Evolutionary conservation across 1,140 invertebrate species (phyloP).

Genomic region (Aphaenogaster rudis): DNA sequence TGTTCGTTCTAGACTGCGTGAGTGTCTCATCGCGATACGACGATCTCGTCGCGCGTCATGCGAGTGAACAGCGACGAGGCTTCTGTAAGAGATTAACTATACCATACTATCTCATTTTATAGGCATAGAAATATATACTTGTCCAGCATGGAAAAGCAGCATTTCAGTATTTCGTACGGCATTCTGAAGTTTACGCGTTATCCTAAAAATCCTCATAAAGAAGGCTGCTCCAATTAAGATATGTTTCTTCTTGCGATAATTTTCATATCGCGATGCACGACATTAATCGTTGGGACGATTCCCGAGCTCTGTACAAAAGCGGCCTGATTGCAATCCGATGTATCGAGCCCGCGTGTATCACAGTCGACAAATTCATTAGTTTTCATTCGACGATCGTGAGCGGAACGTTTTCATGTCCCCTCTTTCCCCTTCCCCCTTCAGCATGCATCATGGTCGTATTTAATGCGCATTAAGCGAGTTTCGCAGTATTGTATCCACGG

Average conservation of each 20-base stretch:
- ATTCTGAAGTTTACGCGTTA: neutral
- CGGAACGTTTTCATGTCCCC: neutral
- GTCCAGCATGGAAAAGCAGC: neutral
- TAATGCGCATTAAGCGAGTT: slow-evolving; percentile 58
- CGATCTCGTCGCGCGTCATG: slow-evolving; percentile 12
- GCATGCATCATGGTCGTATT: slow-evolving; percentile 39
- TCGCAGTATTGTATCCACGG: slow-evolving; percentile 23
- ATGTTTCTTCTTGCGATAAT: neutral
- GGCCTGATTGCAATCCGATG: slow-evolving; percentile 41
- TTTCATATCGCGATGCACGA: neutral
- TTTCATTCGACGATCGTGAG: slow-evolving; percentile 37
- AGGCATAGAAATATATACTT: neutral
- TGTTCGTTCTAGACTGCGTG: neutral
- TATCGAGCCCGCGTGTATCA: slow-evolving; percentile 25
- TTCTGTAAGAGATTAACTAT: slow-evolving; percentile 14
- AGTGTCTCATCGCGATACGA: slow-evolving; percentile 8
- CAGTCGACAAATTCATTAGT: slow-evolving; percentile 51
- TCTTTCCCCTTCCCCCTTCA: neutral
- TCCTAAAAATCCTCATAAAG: neutral
- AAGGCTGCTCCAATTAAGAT: neutral
- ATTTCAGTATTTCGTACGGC: neutral
- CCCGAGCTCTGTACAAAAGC: slow-evolving; percentile 26
- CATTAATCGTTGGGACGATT: slow-evolving; percentile 13
- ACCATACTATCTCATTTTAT: neutral
- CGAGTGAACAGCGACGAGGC: neutral